Conservation (phyloP, 2,888 invertebrate species). For the Luperina testacea region DNA sequence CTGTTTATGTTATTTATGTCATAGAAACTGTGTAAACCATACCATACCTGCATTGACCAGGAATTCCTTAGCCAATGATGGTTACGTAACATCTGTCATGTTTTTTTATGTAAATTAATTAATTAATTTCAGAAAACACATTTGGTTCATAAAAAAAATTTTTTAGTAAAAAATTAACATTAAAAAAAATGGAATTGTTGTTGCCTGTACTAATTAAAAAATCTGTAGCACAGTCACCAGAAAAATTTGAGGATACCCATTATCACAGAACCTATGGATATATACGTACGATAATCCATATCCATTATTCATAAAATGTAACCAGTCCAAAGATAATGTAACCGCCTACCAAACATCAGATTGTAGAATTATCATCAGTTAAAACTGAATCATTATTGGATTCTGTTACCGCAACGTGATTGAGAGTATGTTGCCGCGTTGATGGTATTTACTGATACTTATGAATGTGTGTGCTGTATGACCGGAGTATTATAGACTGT, state of each 20-base stretch:
- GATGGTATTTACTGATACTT: constrained; percentile 47
- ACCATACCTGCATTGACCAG: neutral
- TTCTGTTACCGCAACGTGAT: constrained; percentile 51
- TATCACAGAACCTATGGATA: neutral
- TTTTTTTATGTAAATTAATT: too few relatives aligned
- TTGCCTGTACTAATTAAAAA: too few relatives aligned
- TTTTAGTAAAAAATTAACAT: too few relatives aligned
- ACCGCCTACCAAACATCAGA: constrained; percentile 37
- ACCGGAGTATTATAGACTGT: constrained; percentile 11
- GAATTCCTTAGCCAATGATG: neutral
- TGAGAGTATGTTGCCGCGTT: constrained; percentile 15
- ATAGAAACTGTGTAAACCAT: too few relatives aligned
- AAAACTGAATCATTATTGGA: constrained; percentile 49
- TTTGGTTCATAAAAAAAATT: too few relatives aligned
- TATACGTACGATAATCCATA: too few relatives aligned
- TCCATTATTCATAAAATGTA: neutral
- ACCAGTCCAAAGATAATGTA: constrained; percentile 4
- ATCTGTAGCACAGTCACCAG: too few relatives aligned
- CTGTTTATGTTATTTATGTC: too few relatives aligned
- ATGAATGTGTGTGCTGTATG: constrained; percentile 16
- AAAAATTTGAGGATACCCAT: neutral
- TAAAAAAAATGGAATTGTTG: too few relatives aligned
- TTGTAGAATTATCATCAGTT: constrained; percentile 38
- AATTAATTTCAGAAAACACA: too few relatives aligned
- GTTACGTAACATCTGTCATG: neutral